These are phyloP conservation scores for Argyra leucocephala DNA, from an alignment of 2,888 invertebrate species.

Conservation along the genomic window DNA sequence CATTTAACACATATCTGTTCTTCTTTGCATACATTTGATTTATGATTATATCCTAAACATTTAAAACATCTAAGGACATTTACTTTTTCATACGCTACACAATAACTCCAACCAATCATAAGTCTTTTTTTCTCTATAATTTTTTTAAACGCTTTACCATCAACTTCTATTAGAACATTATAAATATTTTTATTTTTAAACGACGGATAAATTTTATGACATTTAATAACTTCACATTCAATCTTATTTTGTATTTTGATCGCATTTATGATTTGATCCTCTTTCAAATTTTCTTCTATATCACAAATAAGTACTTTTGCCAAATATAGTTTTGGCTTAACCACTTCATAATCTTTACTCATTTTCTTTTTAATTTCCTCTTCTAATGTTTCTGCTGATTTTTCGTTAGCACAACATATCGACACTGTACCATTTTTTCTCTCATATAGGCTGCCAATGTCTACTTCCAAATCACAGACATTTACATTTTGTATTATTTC, in stretches of 20 bases:
- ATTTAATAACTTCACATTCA: neutral
- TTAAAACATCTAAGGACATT: slow-evolving; percentile 11
- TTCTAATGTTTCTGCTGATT: slow-evolving; percentile 14
- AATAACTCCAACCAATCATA: neutral
- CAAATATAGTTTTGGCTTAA: neutral
- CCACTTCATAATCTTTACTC: slow-evolving; percentile 11
- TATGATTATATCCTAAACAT: slow-evolving; percentile 13
- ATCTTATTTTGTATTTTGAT: slow-evolving; percentile 13
- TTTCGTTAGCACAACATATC: slow-evolving; percentile 12
- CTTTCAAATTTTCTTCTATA: neutral
- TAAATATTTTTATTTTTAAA: slow-evolving; percentile 13
- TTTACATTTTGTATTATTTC: neutral
- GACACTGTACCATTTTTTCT: slow-evolving; percentile 12
- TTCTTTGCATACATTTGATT: neutral
- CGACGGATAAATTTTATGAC: neutral
- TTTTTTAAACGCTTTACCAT: slow-evolving; percentile 12
- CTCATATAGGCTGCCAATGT: slow-evolving; percentile 10
- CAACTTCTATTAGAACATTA: slow-evolving; percentile 16
- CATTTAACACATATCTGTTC: too few relatives aligned
- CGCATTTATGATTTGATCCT: slow-evolving; percentile 9
- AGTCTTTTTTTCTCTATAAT: slow-evolving; percentile 13
- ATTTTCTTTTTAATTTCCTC: slow-evolving; percentile 15
- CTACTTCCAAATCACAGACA: neutral
- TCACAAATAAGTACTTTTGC: slow-evolving; percentile 4
- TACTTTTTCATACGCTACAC: neutral